Conservation (phyloP, 2,797 vertebrate species). For the Oreochromis grahami region DNA sequence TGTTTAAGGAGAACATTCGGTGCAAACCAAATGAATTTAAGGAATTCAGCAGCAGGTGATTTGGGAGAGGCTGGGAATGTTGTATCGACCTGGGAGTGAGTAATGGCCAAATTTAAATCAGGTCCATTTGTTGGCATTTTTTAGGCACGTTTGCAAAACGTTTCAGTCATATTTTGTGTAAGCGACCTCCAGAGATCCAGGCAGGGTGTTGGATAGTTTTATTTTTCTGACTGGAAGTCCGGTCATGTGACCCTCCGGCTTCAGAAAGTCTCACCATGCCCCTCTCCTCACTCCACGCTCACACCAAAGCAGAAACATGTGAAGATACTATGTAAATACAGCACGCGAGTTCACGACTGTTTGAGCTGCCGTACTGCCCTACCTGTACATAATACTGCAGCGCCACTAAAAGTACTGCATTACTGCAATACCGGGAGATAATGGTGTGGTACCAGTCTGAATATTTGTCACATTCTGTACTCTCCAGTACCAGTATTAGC, state of each 20-base stretch:
- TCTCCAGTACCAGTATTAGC: background rate
- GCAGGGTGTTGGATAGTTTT: background rate
- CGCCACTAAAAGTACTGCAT: background rate
- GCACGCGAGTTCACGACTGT: background rate
- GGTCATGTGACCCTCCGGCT: conserved; percentile 17
- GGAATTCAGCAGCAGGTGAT: background rate
- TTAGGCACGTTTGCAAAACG: fast-evolving
- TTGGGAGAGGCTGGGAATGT: background rate
- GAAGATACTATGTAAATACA: background rate
- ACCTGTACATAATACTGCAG: background rate
- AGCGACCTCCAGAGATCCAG: background rate
- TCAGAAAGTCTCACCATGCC: conserved; percentile 21
- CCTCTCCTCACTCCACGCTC: background rate
- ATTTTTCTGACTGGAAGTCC: background rate
- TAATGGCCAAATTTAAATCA: background rate
- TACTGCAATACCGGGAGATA: background rate
- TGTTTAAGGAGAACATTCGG: background rate
- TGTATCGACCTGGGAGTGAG: background rate
- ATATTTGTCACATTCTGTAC: background rate
- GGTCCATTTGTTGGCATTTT: background rate
- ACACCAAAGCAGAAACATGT: conserved; percentile 16
- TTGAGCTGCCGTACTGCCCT: background rate
- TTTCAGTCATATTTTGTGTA: background rate
- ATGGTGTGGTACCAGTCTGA: background rate
- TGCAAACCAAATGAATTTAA: background rate